phyloP scores from a whole-genome alignment of 1,140 invertebrate genomes.

The Bombus polaris region DNA sequence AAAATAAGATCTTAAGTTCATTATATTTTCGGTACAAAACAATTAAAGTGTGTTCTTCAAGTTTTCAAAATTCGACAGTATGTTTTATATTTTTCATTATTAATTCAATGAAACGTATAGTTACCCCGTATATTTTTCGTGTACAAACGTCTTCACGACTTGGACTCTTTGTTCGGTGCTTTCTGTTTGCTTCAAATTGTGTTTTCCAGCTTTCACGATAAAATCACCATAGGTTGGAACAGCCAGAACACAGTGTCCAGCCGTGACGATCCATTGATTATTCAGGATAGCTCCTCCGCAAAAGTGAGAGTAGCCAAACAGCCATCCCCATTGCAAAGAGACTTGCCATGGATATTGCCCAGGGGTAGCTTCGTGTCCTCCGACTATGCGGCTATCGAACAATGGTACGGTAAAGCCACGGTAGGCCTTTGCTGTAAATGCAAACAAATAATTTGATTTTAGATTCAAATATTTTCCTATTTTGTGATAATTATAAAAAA shows the following conservation, averaged over 20 bases:
- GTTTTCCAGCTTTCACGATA: slow-evolving; percentile 71
- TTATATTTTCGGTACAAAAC: no score
- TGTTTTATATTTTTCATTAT: no score
- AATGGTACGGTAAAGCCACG: slow-evolving; percentile 11
- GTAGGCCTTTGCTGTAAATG: slow-evolving; percentile 29
- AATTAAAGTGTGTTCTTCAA: no score
- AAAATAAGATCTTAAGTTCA: no score
- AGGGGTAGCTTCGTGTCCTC: slow-evolving; percentile 77
- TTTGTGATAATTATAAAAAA: no score
- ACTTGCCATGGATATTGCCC: slow-evolving; percentile 82
- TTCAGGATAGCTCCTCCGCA: slow-evolving; percentile 84
- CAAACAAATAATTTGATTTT: not conserved
- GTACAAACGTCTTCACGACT: slow-evolving; percentile 78
- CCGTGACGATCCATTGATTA: slow-evolving; percentile 83
- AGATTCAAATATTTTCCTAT: not conserved
- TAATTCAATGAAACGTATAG: not conserved
- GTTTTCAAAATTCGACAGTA: no score
- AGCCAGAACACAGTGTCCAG: slow-evolving; percentile 82
- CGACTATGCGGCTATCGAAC: slow-evolving; percentile 72
- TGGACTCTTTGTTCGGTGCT: slow-evolving; percentile 78
- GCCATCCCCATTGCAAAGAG: slow-evolving; percentile 76
- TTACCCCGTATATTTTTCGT: slow-evolving; percentile 83
- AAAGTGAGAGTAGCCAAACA: slow-evolving; percentile 74
- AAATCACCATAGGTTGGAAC: slow-evolving; percentile 63
- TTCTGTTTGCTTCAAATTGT: slow-evolving; percentile 67